phyloP scores from a whole-genome alignment of 1,140 invertebrate genomes.

The Bombus confusus region DNA sequence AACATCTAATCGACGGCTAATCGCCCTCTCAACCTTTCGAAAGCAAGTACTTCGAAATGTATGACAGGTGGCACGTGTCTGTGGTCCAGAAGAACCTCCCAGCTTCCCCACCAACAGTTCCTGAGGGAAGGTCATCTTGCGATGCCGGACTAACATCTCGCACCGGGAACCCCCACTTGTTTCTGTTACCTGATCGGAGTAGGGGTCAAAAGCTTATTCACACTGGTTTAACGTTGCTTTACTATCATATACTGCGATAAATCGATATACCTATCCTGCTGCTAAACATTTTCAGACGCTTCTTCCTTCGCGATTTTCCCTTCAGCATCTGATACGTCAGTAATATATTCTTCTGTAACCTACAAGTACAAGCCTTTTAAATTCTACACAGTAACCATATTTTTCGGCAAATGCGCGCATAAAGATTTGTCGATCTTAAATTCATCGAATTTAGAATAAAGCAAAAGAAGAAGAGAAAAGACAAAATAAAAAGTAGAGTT shows the following conservation, averaged over 20 bases:
- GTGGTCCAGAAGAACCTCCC: conserved; percentile 71
- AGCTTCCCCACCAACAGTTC: conserved; percentile 60
- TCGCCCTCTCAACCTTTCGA: conserved; percentile 64
- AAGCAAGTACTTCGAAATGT: conserved; percentile 70
- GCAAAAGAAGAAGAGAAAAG: background rate
- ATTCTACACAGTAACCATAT: too few species aligned
- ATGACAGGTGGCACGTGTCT: conserved; percentile 74
- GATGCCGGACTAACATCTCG: conserved; percentile 61
- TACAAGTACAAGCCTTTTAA: too few species aligned
- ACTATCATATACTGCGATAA: conserved; percentile 42
- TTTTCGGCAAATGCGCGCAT: background rate
- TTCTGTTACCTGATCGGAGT: conserved; percentile 54
- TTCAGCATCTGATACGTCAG: background rate
- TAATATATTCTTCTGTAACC: background rate
- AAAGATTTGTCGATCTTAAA: background rate
- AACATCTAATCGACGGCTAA: conserved; percentile 60
- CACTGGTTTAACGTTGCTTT: conserved; percentile 58
- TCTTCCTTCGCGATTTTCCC: background rate
- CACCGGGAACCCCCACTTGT: conserved; percentile 50
- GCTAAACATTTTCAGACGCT: background rate
- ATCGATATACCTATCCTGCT: conserved; percentile 36
- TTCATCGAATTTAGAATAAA: too few species aligned
- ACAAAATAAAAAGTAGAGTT: too few species aligned
- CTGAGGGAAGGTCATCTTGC: conserved; percentile 63
- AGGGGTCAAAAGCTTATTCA: conserved; percentile 61